Conservation (phyloP, 2,888 invertebrate genomes). For the Aphidius colemani region DNA sequence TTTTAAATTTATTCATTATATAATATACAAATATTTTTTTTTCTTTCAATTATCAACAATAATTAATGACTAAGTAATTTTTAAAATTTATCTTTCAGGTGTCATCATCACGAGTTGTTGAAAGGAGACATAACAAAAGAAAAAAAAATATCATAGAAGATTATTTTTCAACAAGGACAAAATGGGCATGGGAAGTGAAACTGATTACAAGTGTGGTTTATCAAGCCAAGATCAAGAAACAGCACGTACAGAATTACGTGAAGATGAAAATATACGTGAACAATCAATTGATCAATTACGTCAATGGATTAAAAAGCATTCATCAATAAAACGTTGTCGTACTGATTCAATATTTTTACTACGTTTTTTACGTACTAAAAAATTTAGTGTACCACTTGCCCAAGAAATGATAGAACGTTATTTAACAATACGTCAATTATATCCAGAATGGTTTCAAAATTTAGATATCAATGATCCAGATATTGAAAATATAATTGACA, state of each 20-base stretch:
- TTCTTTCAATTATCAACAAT: too few relatives aligned
- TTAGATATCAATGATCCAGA: conserved; percentile 80
- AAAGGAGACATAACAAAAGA: too few relatives aligned
- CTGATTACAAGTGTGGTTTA: conserved; percentile 45
- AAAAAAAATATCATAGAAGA: neutral
- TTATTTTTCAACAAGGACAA: too few relatives aligned
- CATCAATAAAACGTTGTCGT: conserved; percentile 79
- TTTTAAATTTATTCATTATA: too few relatives aligned
- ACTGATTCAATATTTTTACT: conserved; percentile 82
- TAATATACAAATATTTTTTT: too few relatives aligned
- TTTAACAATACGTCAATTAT: conserved; percentile 80
- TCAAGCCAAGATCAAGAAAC: conserved; percentile 40
- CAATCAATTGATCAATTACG: conserved; percentile 79
- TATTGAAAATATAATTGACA: conserved; percentile 78
- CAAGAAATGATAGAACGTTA: conserved; percentile 88
- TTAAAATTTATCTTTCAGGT: neutral
- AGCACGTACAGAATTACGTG: conserved; percentile 69
- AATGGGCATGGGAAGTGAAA: conserved; percentile 40
- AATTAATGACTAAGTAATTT: neutral
- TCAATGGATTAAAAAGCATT: conserved; percentile 83
- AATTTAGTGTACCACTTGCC: conserved; percentile 83
- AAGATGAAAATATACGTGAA: conserved; percentile 75
- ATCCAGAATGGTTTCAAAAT: conserved; percentile 85
- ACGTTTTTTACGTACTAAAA: conserved; percentile 84
- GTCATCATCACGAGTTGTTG: neutral